Conservation (phyloP, 2,113 vertebrate genomes). For the Helogale parvula region DNA sequence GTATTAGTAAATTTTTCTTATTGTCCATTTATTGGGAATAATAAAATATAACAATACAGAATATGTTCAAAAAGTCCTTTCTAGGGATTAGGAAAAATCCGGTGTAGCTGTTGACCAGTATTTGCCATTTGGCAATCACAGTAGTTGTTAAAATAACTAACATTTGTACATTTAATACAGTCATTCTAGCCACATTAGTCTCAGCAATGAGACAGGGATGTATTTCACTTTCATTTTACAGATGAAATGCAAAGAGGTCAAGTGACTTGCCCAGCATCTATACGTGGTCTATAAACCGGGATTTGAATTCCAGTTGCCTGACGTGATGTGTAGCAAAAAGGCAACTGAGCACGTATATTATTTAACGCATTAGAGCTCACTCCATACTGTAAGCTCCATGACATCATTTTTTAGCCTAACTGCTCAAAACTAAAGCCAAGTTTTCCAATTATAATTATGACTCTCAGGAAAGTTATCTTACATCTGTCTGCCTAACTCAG, state of each 20-base stretch:
- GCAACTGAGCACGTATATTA: background rate
- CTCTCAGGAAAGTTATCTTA: background rate
- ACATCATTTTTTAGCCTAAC: background rate
- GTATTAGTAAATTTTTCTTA: background rate
- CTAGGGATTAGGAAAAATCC: background rate
- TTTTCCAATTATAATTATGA: background rate
- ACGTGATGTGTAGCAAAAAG: background rate
- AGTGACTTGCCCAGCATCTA: background rate
- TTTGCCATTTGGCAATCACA: background rate
- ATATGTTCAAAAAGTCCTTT: background rate
- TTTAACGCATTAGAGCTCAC: background rate
- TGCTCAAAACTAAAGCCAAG: background rate
- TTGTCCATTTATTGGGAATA: background rate
- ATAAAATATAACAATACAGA: background rate
- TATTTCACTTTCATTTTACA: background rate
- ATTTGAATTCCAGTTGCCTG: background rate
- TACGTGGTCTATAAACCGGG: background rate
- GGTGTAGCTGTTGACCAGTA: background rate
- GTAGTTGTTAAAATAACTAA: background rate
- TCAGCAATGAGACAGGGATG: background rate
- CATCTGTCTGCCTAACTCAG: background rate
- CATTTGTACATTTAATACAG: background rate
- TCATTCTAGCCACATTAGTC: background rate
- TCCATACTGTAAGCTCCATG: background rate
- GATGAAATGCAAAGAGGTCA: background rate